Evolutionary conservation across 35 echinoderm and acorn worm genomes (phyloP).

Genomic region (Ophiothrix spiculata): DNA sequence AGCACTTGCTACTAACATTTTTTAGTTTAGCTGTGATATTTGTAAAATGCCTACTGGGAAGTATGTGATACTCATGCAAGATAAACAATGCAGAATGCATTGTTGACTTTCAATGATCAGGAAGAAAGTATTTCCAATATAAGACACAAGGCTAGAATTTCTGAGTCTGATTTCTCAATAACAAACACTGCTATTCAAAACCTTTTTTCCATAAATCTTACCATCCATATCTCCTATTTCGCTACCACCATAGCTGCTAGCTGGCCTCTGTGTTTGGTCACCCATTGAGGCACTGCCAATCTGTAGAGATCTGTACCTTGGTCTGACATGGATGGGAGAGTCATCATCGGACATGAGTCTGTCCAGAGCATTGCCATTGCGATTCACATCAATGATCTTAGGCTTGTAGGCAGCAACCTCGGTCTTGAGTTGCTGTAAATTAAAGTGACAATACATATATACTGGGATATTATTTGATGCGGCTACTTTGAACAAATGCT

Average conservation of each 20-base stretch:
- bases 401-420: constrained; percentile 87
- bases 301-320: constrained; percentile 90
- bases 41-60: background rate
- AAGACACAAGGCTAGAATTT: background rate
- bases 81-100: too few species aligned
- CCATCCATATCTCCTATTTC: constrained; percentile 61
- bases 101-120: background rate
- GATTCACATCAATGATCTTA: constrained; percentile 86
- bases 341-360: constrained; percentile 75
- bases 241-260: constrained; percentile 28
- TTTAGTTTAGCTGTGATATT: background rate
- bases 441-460: background rate
- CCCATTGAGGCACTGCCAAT: constrained; percentile 50
- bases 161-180: background rate
- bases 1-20: too few species aligned
- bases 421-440: constrained; percentile 68
- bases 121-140: background rate
- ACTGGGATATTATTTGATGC: background rate
- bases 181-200: background rate
- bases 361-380: constrained; percentile 77
- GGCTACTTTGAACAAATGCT: background rate
- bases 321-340: constrained; percentile 57
- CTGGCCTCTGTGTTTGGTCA: constrained; percentile 5
- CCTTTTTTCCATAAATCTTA: background rate
- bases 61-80: background rate